Percentiles rank a stretch among this genome's conserved stretches.
Conservation (phyloP, 2,797 vertebrate genomes). For the Premnoplex brunnescens region DNA sequence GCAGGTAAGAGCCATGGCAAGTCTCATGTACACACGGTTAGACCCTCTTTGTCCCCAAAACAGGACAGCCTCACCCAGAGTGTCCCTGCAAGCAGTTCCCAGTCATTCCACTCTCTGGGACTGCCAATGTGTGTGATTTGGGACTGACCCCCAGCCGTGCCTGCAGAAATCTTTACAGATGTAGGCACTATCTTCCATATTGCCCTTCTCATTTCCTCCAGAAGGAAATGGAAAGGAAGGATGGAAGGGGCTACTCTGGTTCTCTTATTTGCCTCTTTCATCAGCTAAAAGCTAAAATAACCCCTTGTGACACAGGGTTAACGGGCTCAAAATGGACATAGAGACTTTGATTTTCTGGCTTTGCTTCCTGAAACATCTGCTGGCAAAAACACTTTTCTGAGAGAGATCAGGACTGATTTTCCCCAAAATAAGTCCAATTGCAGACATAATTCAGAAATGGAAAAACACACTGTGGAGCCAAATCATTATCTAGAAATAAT, state of each 20-base stretch:
- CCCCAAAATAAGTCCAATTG: background rate
- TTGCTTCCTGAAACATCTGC: background rate
- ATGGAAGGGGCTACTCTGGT: background rate
- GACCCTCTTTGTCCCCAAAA: background rate
- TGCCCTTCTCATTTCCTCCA: background rate
- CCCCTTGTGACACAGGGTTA: background rate
- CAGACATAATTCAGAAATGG: background rate
- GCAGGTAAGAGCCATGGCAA: background rate
- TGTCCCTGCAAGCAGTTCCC: background rate
- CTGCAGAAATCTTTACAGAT: background rate
- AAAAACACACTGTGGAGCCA: background rate
- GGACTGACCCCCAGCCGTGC: background rate
- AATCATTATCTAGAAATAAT: background rate
- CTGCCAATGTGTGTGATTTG: background rate
- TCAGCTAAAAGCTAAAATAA: slow-evolving; percentile 9
- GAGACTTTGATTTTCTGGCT: slow-evolving; percentile 29
- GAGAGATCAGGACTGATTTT: background rate
- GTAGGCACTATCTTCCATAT: background rate
- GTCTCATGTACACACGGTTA: fast-evolving
- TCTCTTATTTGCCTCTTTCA: background rate
- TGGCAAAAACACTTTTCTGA: background rate
- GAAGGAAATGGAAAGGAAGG: background rate
- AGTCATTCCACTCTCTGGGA: background rate
- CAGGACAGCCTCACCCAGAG: background rate
- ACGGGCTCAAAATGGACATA: background rate